A percentile compares a stretch with the other conserved stretches of the same genome.
Evolutionary conservation across 2,888 invertebrate genomes (phyloP).

Genomic region (Synanthedon formicaeformis): DNA sequence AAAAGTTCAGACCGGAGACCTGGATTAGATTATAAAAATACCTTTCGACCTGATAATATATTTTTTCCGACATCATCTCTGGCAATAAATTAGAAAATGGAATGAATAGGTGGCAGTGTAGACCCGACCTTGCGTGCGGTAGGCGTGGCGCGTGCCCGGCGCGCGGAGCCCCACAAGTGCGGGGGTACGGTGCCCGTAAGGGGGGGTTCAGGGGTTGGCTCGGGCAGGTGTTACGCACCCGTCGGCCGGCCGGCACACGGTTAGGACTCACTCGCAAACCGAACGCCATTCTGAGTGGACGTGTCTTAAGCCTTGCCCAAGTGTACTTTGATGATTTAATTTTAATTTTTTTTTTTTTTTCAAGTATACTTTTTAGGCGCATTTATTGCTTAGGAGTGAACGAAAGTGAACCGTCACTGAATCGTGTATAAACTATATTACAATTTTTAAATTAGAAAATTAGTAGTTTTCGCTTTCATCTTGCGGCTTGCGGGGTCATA

Average conservation of each 20-base stretch:
- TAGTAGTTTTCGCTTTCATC: no score
- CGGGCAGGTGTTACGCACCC: slow-evolving; percentile 46
- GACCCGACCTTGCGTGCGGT: slow-evolving; percentile 11
- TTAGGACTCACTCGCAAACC: slow-evolving; percentile 32
- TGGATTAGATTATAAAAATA: no score
- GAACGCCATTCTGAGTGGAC: slow-evolving; percentile 18
- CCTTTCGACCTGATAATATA: no score
- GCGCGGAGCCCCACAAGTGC: slow-evolving; percentile 62
- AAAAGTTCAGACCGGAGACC: no score
- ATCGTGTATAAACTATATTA: background rate
- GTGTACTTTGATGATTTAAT: background rate
- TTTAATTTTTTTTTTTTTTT: no score
- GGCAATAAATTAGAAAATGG: slow-evolving; percentile 6
- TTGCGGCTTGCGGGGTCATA: no score
- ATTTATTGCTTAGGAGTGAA: background rate
- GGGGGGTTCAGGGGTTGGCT: slow-evolving; percentile 20
- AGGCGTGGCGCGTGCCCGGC: slow-evolving; percentile 42
- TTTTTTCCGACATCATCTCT: slow-evolving; percentile 8
- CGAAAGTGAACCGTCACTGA: background rate
- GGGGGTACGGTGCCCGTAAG: slow-evolving; percentile 20
- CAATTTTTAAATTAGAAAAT: no score
- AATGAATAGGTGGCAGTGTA: slow-evolving; percentile 5
- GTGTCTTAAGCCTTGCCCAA: background rate
- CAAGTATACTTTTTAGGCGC: background rate
- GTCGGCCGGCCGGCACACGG: slow-evolving; percentile 18